Percentiles rank a stretch among this genome's conserved stretches.
Evolutionary conservation across 2,797 vertebrate genomes (phyloP).

Genomic region (Arrhamphus sclerolepis): DNA sequence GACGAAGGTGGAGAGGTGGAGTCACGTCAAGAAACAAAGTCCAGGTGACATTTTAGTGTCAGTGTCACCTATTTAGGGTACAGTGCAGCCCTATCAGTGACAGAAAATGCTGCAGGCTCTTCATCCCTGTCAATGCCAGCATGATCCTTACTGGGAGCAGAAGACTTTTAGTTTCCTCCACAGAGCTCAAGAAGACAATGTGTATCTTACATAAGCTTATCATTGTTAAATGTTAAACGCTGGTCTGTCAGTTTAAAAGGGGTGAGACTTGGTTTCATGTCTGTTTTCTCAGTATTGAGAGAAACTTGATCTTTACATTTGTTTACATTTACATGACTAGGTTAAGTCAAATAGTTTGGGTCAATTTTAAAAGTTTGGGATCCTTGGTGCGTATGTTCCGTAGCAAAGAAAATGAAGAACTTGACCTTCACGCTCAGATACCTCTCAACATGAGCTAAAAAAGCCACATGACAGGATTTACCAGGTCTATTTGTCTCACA

Average conservation of each 20-base stretch:
- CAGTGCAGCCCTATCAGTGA: constrained; percentile 71
- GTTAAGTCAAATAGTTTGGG: no score
- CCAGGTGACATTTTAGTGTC: constrained; percentile 78
- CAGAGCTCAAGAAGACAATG: constrained; percentile 70
- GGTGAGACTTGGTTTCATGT: constrained; percentile 13
- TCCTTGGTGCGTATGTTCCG: no score
- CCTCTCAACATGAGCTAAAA: neutral
- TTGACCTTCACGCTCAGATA: no score
- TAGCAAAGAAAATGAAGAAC: no score
- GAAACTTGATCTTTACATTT: neutral
- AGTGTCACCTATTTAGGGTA: constrained; percentile 68
- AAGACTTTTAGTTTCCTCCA: constrained; percentile 39
- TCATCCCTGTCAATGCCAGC: constrained; percentile 48
- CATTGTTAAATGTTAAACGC: constrained; percentile 45
- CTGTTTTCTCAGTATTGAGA: neutral
- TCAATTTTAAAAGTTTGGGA: no score
- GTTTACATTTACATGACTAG: neutral
- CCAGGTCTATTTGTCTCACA: neutral
- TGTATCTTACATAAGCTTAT: constrained; percentile 53
- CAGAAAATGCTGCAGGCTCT: constrained; percentile 66
- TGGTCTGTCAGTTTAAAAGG: constrained; percentile 43
- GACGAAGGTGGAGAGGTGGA: constrained; percentile 62
- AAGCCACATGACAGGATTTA: neutral
- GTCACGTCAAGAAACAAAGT: constrained; percentile 77
- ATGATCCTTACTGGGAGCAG: constrained; percentile 58